phyloP scores from a whole-genome alignment of 2,888 invertebrate genomes.

The Encarsia formosa region DNA sequence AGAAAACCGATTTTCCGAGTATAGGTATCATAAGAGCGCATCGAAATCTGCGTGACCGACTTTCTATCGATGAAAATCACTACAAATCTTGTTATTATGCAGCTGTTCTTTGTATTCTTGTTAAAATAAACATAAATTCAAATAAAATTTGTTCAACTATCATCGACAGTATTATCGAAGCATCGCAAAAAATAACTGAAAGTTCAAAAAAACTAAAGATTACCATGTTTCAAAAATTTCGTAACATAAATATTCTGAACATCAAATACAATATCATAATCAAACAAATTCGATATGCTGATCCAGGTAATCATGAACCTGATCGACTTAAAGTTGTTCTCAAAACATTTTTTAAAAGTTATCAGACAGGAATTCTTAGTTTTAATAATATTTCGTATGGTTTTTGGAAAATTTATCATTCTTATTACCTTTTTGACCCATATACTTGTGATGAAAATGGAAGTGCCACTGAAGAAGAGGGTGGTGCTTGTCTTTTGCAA shows the following conservation, averaged over 20 bases:
- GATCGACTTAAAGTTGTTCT: conserved; percentile 33
- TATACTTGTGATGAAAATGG: conserved; percentile 43
- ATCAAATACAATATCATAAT: conserved; percentile 37
- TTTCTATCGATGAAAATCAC: conserved; percentile 29
- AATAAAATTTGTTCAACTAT: conserved; percentile 32
- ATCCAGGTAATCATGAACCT: conserved; percentile 35
- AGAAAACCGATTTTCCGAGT: conserved; percentile 30
- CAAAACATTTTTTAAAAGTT: conserved; percentile 30
- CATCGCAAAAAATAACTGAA: conserved; percentile 36
- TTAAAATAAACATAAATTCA: conserved; percentile 36
- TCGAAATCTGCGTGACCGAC: conserved; percentile 30
- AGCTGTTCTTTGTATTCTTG: conserved; percentile 40
- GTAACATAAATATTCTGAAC: conserved; percentile 37
- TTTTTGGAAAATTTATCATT: conserved; percentile 37
- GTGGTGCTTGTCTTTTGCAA: conserved; percentile 37
- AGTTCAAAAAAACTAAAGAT: conserved; percentile 37
- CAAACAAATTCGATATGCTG: conserved; percentile 38
- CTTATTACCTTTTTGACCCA: conserved; percentile 43
- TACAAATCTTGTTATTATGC: conserved; percentile 43
- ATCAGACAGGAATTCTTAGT: conserved; percentile 42
- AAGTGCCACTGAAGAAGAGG: conserved; percentile 23
- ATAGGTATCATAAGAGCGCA: conserved; percentile 37
- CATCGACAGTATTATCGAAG: conserved; percentile 38
- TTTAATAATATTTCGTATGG: conserved; percentile 40
- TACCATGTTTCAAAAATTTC: conserved; percentile 37